Conservation (phyloP, 2,113 vertebrate species). For the Chloebia gouldiae region DNA sequence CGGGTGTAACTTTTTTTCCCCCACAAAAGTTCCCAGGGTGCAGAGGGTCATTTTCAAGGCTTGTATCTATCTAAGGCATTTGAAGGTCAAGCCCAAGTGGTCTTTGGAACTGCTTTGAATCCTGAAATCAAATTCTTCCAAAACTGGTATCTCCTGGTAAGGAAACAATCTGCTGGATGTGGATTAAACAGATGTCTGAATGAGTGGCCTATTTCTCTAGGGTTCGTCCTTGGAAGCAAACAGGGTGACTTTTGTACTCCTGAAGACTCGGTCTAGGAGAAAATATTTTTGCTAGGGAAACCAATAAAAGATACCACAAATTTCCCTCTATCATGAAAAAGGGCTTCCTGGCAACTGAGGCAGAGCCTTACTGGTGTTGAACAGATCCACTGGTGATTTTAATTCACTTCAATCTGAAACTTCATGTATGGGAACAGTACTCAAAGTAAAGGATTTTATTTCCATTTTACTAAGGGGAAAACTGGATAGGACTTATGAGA, state of each 20-base stretch:
- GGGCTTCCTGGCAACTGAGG: background rate
- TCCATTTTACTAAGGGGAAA: background rate
- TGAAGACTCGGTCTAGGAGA: background rate
- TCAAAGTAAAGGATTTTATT: background rate
- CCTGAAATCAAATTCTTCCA: background rate
- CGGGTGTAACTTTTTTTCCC: background rate
- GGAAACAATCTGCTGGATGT: background rate
- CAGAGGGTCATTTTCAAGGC: background rate
- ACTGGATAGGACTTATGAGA: background rate
- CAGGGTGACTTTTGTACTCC: background rate
- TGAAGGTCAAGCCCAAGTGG: background rate
- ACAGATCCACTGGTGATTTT: background rate
- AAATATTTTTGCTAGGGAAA: background rate
- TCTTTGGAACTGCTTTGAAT: background rate
- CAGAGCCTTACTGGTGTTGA: background rate
- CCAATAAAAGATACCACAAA: background rate
- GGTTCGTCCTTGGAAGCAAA: background rate
- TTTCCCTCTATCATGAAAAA: background rate
- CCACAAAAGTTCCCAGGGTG: background rate
- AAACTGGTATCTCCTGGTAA: background rate
- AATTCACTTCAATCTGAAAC: background rate
- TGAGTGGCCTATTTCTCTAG: background rate
- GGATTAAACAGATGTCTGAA: background rate
- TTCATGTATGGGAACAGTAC: background rate
- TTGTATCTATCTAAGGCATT: background rate